These are phyloP conservation scores for Idaea dimidiata DNA, from an alignment of 2,888 invertebrate genomes.

Conservation along the genomic window DNA sequence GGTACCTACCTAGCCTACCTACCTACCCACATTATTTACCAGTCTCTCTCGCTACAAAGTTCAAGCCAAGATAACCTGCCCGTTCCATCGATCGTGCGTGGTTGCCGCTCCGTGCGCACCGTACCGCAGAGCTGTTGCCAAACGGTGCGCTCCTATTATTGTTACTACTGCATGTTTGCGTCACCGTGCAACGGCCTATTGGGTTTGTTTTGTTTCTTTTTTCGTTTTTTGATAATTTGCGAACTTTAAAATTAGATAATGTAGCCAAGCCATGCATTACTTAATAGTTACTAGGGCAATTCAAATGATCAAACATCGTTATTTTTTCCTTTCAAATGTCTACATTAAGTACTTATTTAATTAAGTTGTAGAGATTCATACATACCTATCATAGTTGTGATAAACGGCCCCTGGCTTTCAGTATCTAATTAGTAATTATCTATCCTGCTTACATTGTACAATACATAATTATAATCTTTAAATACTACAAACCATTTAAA, in stretches of 20 bases:
- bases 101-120: slow-evolving; percentile 48
- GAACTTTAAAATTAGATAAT: slow-evolving; percentile 11
- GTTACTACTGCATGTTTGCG: slow-evolving; percentile 39
- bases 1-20: slow-evolving; percentile 10
- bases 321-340: too few relatives aligned
- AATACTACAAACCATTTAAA: too few relatives aligned
- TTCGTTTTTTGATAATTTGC: slow-evolving; percentile 25
- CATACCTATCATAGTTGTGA: too few relatives aligned
- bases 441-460: too few relatives aligned
- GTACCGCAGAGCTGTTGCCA: slow-evolving; percentile 40
- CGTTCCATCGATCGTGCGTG: slow-evolving; percentile 51
- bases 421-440: too few relatives aligned
- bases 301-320: too few relatives aligned
- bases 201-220: slow-evolving; percentile 22
- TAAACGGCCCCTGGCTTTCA: too few relatives aligned
- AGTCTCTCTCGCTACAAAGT: slow-evolving; percentile 29
- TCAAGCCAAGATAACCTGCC: slow-evolving; percentile 38
- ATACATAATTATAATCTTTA: too few relatives aligned
- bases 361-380: too few relatives aligned
- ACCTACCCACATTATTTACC: slow-evolving; percentile 5
- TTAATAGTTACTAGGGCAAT: too few relatives aligned
- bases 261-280: background rate
- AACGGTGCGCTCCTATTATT: slow-evolving; percentile 48
- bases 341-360: too few relatives aligned
- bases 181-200: slow-evolving; percentile 46